Percentiles rank a stretch among this genome's conserved stretches.
Evolutionary conservation across 2,113 vertebrate genomes (phyloP).

Genomic region (Casuarius casuarius): DNA sequence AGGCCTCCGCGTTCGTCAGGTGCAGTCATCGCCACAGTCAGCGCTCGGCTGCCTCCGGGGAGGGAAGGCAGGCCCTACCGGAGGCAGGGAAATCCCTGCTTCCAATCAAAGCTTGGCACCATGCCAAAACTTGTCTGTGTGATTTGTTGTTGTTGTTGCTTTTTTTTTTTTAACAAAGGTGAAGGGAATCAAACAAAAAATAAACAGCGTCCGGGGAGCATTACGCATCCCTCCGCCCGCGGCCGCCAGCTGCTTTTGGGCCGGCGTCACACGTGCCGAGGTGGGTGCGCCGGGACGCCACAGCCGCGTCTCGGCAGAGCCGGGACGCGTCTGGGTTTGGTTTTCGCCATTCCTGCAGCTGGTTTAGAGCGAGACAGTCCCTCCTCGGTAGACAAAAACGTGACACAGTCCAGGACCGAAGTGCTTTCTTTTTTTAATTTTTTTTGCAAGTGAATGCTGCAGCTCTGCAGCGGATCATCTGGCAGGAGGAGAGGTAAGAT

Average conservation of each 20-base stretch:
- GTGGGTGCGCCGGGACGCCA: background rate
- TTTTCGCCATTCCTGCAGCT: background rate
- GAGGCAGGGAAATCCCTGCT: slow-evolving; percentile 47
- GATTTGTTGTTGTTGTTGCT: background rate
- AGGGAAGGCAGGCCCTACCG: background rate
- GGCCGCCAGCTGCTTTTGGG: background rate
- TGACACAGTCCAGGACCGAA: background rate
- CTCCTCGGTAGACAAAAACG: background rate
- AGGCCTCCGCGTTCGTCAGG: background rate
- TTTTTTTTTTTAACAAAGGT: background rate
- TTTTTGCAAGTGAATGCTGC: background rate
- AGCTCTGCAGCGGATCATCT: slow-evolving; percentile 2
- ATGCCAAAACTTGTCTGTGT: background rate
- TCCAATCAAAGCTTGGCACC: background rate
- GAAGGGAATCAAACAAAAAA: background rate
- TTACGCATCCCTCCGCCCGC: background rate
- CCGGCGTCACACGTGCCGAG: slow-evolving; percentile 14
- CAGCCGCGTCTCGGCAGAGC: background rate
- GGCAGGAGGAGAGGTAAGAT: background rate
- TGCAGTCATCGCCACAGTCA: background rate
- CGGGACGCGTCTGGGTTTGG: slow-evolving; percentile 38
- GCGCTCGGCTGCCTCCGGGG: background rate
- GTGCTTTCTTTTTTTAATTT: background rate
- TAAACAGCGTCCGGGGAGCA: background rate
- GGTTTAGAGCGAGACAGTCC: background rate